Evolutionary conservation across 2,797 vertebrate genomes (phyloP), one percentile per base, ranked within the genome.

Genomic region (Rhinichthys osculus): DNA sequence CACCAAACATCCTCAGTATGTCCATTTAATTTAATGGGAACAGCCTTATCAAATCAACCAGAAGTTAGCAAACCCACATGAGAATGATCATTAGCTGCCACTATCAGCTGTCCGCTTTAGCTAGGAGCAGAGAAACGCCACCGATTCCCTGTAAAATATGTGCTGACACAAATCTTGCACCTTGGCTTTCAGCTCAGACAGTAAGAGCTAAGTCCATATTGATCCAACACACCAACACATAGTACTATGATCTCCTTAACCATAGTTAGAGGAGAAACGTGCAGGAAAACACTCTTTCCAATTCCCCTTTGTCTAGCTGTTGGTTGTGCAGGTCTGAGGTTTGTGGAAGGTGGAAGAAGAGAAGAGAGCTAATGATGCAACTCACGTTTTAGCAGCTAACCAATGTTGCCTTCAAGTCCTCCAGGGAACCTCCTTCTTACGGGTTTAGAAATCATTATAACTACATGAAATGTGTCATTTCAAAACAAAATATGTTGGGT

Each of bases 361-460:
- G 27, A 85, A 83, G 79, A 74, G 59, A 30, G 64, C 44, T 77
- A 91, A 93, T 93, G 94, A 94, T 90, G 92, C 92, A 94, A 92
- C 93, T 93, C 93, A 85, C 91, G 89, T 91, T 93, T 94, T 93
- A 95, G 93, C 92, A 93, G 93, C 90, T 94, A 94, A 91, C 91
- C 91, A 91, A 69, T 94, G 93, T 92, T 91, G 92, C 92, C 91
- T 92, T 94, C 93, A 33, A 21, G 42, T 33, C 62, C 42, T 67
- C 78, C 35, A 33, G 62, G 62, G 78, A 80, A 67, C 27, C 40
- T 35, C 59, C 59, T 64, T 42, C 62, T 80, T 50, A 64, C 5
- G 4, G 57, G 74, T 77, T 77, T 3, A 14, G 59, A 78, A 64
- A 50, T 80, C 78, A 80, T 80, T 80, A 67, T 30, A 50, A 47